Evolutionary conservation across 2,113 vertebrate genomes (phyloP).

Genomic region (Corapipo altera): DNA sequence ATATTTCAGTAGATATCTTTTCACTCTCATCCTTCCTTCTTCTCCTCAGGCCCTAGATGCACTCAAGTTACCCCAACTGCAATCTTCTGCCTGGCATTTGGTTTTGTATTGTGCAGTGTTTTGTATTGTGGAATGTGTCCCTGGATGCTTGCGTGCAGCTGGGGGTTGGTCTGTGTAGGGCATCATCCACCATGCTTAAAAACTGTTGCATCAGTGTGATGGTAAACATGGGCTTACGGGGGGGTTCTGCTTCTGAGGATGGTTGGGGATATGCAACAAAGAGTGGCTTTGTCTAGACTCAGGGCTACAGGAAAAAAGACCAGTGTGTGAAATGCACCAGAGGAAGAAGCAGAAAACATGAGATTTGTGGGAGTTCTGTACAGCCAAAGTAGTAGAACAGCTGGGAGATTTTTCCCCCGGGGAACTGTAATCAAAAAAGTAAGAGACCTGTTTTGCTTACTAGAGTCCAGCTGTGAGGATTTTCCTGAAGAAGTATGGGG

Average conservation of each 20-base stretch:
- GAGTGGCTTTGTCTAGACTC: background rate
- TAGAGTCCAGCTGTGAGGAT: background rate
- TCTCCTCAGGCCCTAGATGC: background rate
- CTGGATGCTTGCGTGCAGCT: background rate
- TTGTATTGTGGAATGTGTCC: background rate
- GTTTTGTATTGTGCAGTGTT: background rate
- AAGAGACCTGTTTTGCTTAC: background rate
- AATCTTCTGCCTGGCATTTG: background rate
- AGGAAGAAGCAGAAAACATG: background rate
- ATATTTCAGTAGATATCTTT: background rate
- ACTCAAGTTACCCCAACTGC: background rate
- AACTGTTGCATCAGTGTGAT: rapidly evolving
- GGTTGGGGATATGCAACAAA: background rate
- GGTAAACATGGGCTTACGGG: background rate
- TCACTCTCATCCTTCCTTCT: background rate
- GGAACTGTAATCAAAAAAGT: background rate
- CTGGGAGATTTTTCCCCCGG: background rate
- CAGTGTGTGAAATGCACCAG: rapidly evolving
- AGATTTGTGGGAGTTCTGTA: background rate
- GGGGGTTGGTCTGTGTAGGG: background rate
- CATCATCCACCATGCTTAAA: background rate
- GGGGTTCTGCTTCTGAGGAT: background rate
- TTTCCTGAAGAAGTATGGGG: background rate
- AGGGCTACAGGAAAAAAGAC: background rate
- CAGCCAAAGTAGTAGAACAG: background rate